These are phyloP conservation scores for Manacus vitellinus DNA, from an alignment of 2,113 vertebrate genomes.

Conservation along the genomic window DNA sequence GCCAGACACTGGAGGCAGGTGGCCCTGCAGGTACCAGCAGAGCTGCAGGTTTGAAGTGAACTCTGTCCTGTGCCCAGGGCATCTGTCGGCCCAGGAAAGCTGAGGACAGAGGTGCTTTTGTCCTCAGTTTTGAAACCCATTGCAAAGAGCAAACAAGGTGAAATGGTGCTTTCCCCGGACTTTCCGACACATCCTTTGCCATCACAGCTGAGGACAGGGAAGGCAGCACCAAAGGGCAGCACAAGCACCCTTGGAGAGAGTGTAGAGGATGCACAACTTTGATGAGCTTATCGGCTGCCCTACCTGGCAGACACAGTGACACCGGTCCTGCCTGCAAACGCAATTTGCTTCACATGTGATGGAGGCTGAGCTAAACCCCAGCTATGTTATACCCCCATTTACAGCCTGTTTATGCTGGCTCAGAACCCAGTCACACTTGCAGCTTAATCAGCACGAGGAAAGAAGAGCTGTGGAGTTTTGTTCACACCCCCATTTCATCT, in stretches of 20 bases:
- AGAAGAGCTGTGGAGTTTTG: not conserved
- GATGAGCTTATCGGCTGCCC: not conserved
- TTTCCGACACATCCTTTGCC: not conserved
- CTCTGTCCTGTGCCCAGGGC: not conserved
- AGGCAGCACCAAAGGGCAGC: rapidly evolving
- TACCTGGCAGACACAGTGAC: rapidly evolving
- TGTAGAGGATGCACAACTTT: rapidly evolving
- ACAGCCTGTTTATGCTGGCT: not conserved
- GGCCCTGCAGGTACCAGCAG: not conserved
- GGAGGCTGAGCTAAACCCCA: not conserved
- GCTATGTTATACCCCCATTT: not conserved
- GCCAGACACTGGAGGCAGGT: rapidly evolving
- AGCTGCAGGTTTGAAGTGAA: rapidly evolving
- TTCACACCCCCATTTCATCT: not conserved
- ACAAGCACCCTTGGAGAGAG: rapidly evolving
- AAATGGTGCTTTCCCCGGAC: rapidly evolving
- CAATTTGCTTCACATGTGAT: rapidly evolving
- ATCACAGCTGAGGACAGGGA: not conserved
- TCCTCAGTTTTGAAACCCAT: not conserved
- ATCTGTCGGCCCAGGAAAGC: not conserved
- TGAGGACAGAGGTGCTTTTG: not conserved
- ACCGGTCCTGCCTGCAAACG: not conserved
- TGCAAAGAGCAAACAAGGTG: not conserved
- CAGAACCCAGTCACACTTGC: not conserved
- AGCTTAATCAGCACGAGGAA: not conserved